A percentile compares a stretch with the other conserved stretches of the same genome.
Conservation (phyloP, 2,113 vertebrate genomes). For the Macrotis lagotis region DNA sequence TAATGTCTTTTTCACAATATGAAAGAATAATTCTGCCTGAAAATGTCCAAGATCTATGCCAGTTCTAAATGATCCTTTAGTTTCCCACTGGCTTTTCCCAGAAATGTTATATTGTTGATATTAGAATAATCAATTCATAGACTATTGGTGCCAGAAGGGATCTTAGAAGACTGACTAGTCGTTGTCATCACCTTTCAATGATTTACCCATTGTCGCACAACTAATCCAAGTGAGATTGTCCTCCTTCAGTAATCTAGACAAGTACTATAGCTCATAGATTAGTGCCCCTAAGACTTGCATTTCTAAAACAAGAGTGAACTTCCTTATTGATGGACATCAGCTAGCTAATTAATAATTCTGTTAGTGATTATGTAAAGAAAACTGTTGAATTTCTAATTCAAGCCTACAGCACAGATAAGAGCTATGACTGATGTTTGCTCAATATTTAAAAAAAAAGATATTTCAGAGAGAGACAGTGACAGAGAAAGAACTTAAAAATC, state of each 20-base stretch:
- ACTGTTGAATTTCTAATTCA: neutral
- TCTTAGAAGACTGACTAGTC: neutral
- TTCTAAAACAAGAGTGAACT: conserved; percentile 11
- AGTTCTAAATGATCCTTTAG: neutral
- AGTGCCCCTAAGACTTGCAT: neutral
- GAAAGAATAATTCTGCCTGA: neutral
- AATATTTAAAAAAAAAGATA: neutral
- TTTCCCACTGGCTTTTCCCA: neutral
- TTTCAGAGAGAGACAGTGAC: neutral
- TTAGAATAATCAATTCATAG: neutral
- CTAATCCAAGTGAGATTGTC: neutral
- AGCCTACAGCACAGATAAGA: neutral
- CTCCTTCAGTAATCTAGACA: neutral
- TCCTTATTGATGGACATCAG: neutral
- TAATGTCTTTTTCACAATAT: neutral
- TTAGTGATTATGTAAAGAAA: conserved; percentile 18
- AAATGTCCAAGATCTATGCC: neutral
- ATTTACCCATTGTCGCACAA: neutral
- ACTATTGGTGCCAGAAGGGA: neutral
- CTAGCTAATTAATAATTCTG: conserved; percentile 5
- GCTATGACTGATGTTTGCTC: neutral
- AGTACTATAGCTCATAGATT: neutral
- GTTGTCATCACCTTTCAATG: too few relatives aligned
- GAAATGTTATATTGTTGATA: neutral
- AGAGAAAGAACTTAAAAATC: neutral